These are phyloP conservation scores for Diacarnus erythraeanus DNA, from an alignment of 37 sponge, comb jelly and placozoan genomes.

Conservation along the genomic window DNA sequence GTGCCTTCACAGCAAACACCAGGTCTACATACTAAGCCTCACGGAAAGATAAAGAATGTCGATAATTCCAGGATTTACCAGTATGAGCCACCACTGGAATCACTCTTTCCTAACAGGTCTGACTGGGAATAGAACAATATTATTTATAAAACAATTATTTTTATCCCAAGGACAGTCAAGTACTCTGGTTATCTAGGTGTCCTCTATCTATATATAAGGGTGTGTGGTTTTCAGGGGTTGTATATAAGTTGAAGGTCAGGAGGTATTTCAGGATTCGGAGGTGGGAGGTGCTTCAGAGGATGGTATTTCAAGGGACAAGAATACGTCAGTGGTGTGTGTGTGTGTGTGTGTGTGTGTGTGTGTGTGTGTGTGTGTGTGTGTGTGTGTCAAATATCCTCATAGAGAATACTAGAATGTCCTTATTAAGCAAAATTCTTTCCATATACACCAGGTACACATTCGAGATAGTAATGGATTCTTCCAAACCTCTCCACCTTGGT, in stretches of 20 bases:
- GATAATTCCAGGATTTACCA: conserved; percentile 25
- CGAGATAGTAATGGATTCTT: neutral
- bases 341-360: neutral
- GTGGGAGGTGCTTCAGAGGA: too few species aligned
- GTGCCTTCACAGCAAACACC: neutral
- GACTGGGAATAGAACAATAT: neutral
- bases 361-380: conserved; percentile 22
- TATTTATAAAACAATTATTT: neutral
- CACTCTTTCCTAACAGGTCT: neutral
- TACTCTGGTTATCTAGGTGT: neutral
- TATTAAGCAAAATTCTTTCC: too few species aligned
- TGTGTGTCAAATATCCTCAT: neutral
- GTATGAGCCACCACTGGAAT: conserved; percentile 28
- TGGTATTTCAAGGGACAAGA: too few species aligned
- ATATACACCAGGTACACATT: conserved; percentile 13
- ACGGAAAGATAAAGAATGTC: neutral
- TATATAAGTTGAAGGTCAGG: too few species aligned
- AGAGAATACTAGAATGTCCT: neutral
- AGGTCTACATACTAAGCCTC: neutral
- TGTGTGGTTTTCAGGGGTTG: neutral
- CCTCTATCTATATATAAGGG: neutral
- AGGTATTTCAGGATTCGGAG: too few species aligned
- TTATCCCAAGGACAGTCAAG: too few species aligned
- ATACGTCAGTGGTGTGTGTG: too few species aligned
- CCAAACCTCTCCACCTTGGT: conserved; percentile 8